Evolutionary conservation across 2,888 invertebrate species (phyloP), one percentile per base, ranked within the genome.

Genomic region (Apodemia mormo): DNA sequence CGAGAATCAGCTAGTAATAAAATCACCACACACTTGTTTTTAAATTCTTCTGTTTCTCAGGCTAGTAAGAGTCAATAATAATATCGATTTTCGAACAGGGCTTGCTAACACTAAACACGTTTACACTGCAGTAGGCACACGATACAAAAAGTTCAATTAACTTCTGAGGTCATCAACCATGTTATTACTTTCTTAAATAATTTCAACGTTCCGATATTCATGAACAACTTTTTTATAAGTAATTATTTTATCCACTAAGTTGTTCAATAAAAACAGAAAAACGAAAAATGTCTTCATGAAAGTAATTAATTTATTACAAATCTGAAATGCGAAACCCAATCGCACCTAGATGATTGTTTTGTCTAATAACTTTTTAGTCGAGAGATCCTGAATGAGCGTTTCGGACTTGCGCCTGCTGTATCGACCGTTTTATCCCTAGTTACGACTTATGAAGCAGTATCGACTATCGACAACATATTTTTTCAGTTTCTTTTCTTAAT

Each of bases 321-420:
- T 61, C 33, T 14, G 61, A 33, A 33, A 33, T 30, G 10, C 30
- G 61, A 12, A 33, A 61, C 33, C 33, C 30, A 61, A 30, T 61
- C 45, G 30, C 45, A 58, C n/a, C 45, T n/a, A 33, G 33, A 43
- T 45, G 68, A 61, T 37, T 68, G 45, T 49, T 66, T 49, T 54
- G 66, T 71, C 70, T 68, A 71, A 68, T 66, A 75, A 68, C 66
- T 73, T 76, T 74, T 69, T 68, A 83, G 85, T 83, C 83, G 71
- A 83, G 80, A 80, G 83, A 82, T 83, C 84, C 82, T 85, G 85
- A 85, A 84, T 86, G 85, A 84, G 81, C 79, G 75, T 73, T 79
- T 77, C 81, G 82, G 86, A 81, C 87, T 81, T 89, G 90, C 89
- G 90, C 87, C 78, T 80, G 81, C 80, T 82, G 81, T 92, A 92